A percentile compares a stretch with the other conserved stretches of the same genome.
phyloP scores from a whole-genome alignment of 1,140 invertebrate genomes.

The Diabrotica undecimpunctata region DNA sequence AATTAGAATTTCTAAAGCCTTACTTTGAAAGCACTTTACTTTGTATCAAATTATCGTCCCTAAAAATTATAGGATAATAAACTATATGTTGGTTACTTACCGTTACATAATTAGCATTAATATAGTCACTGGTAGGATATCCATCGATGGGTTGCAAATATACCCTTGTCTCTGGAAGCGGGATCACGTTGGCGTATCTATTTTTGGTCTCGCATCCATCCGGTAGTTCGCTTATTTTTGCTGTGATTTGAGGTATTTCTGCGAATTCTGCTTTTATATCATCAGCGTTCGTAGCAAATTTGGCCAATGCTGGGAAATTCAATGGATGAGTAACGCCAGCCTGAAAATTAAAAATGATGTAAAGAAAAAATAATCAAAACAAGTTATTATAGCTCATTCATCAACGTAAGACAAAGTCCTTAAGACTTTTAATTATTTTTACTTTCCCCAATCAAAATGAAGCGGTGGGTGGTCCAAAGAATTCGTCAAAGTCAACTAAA shows the following conservation, averaged over 20 bases:
- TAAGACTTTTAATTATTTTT: too few species aligned
- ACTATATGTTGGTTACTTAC: slow-evolving; percentile 49
- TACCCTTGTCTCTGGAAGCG: slow-evolving; percentile 84
- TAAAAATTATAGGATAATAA: too few species aligned
- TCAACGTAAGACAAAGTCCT: too few species aligned
- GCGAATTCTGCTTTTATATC: slow-evolving; percentile 74
- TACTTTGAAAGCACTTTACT: too few species aligned
- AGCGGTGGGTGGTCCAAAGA: too few species aligned
- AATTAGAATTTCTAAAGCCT: too few species aligned
- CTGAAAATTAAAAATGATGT: slow-evolving; percentile 47
- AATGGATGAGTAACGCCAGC: slow-evolving; percentile 65
- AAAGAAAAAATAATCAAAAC: too few species aligned
- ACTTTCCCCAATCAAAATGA: too few species aligned
- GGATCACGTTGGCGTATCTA: slow-evolving; percentile 90
- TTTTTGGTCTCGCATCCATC: slow-evolving; percentile 85
- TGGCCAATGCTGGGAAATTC: slow-evolving; percentile 69
- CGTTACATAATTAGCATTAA: slow-evolving; percentile 87
- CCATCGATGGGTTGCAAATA: slow-evolving; percentile 63
- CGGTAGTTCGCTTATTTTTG: slow-evolving; percentile 77
- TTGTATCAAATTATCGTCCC: too few species aligned
- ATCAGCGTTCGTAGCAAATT: slow-evolving; percentile 68
- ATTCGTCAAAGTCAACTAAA: too few species aligned
- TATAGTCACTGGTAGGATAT: slow-evolving; percentile 79
- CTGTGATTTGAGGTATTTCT: slow-evolving; percentile 71
- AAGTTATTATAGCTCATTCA: too few species aligned